These are phyloP conservation scores for Leucoma salicis DNA, from an alignment of 2,888 invertebrate species.

Conservation along the genomic window DNA sequence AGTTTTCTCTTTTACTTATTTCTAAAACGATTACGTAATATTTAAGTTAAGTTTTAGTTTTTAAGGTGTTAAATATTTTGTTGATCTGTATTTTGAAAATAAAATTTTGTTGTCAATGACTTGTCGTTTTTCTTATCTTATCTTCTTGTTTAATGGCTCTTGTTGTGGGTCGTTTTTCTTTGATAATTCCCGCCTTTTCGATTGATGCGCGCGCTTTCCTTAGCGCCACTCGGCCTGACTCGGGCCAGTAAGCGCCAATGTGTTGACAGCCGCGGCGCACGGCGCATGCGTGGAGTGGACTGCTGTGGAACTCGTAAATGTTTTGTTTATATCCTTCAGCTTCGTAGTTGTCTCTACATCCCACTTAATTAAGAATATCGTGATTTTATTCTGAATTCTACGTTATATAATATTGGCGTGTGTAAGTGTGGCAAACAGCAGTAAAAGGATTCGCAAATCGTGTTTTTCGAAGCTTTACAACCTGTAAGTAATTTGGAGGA, in stretches of 20 bases:
- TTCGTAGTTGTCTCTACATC: constrained; percentile 10
- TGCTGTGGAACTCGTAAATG: constrained; percentile 8
- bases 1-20: no score
- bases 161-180: no score
- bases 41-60: background rate
- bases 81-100: constrained; percentile 4
- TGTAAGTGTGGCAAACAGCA: constrained; percentile 2
- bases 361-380: constrained; percentile 8
- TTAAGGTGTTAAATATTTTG: background rate
- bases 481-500: background rate
- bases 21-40: no score
- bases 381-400: constrained; percentile 11
- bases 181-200: constrained; percentile 8
- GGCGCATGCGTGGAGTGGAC: constrained; percentile 46
- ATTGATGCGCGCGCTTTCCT: background rate
- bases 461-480: background rate
- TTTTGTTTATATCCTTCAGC: constrained; percentile 34
- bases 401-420: constrained; percentile 5
- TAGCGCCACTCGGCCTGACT: background rate
- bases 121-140: background rate
- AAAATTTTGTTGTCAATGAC: constrained; percentile 1
- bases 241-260: constrained; percentile 20
- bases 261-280: constrained; percentile 27
- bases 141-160: no score
- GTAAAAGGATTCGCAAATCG: constrained; percentile 6